Evolutionary conservation across 2,888 invertebrate genomes (phyloP).

Genomic region (Myopa tessellatipennis): DNA sequence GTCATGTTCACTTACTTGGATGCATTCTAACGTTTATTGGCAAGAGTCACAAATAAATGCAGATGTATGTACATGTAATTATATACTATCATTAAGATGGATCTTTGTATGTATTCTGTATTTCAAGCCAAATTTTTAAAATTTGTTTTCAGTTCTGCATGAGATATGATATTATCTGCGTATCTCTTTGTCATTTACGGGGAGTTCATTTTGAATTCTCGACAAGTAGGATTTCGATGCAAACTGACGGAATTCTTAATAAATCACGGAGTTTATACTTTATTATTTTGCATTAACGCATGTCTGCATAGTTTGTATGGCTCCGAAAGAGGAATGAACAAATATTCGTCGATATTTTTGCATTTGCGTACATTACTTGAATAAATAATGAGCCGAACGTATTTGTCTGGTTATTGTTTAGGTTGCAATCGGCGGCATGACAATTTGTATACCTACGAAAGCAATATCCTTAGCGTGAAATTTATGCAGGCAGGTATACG

Average conservation of each 20-base stretch:
- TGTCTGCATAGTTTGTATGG: background rate
- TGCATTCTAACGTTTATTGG: background rate
- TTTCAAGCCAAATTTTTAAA: too few relatives aligned
- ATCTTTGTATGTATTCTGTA: too few relatives aligned
- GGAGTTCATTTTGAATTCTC: background rate
- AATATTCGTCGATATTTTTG: slow-evolving; percentile 7
- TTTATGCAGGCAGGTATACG: too few relatives aligned
- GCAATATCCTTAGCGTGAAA: background rate
- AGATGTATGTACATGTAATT: too few relatives aligned
- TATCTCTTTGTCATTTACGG: background rate
- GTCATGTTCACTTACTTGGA: background rate
- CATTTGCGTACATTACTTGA: slow-evolving; percentile 15
- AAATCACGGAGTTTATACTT: too few relatives aligned
- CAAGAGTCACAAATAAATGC: background rate
- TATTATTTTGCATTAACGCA: background rate
- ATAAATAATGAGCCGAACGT: slow-evolving; percentile 17
- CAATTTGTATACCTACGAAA: background rate
- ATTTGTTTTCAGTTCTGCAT: too few relatives aligned
- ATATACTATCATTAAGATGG: too few relatives aligned
- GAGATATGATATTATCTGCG: too few relatives aligned
- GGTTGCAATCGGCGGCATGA: background rate
- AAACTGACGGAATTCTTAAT: too few relatives aligned
- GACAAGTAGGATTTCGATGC: too few relatives aligned
- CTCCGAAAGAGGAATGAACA: background rate
- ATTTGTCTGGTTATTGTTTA: slow-evolving; percentile 2